Conservation (phyloP, 2,888 invertebrate species). For the Drosophila leonis region DNA sequence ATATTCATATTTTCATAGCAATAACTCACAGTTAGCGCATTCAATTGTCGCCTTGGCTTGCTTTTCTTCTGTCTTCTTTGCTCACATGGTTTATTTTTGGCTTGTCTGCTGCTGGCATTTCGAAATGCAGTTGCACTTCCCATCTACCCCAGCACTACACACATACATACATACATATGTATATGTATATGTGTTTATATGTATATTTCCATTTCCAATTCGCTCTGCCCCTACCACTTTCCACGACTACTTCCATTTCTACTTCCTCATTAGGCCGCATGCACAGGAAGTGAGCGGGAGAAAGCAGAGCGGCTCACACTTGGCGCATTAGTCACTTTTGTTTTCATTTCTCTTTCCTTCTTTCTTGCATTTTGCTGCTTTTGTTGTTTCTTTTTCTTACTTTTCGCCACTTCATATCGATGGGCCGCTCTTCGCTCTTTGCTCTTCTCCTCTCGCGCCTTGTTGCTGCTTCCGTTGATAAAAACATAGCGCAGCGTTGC, state of each 20-base stretch:
- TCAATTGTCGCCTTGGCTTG: neutral
- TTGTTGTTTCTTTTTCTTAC: constrained; percentile 5
- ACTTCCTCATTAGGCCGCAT: constrained; percentile 76
- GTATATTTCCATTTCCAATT: constrained; percentile 12
- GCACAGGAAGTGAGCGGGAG: constrained; percentile 77
- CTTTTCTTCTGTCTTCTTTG: neutral
- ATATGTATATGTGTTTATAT: neutral
- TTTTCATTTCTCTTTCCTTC: constrained; percentile 58
- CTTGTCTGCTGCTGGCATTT: constrained; percentile 43
- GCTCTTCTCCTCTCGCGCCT: neutral
- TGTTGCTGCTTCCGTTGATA: constrained; percentile 71
- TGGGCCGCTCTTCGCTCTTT: neutral
- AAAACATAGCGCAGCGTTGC: constrained; percentile 30
- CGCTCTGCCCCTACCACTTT: neutral
- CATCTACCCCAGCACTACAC: constrained; percentile 8
- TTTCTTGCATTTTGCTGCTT: neutral
- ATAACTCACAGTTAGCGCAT: constrained; percentile 6
- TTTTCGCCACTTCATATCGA: constrained; percentile 38
- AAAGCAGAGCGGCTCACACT: constrained; percentile 48
- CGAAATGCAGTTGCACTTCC: constrained; percentile 57
- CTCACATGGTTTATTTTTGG: constrained; percentile 34
- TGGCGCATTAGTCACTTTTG: constrained; percentile 76
- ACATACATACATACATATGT: neutral
- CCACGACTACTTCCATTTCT: constrained; percentile 36
- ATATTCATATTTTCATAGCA: too few relatives aligned